Percentiles rank a stretch among this genome's conserved stretches.
These are phyloP conservation scores for Apoderus coryli DNA, from an alignment of 2,888 invertebrate species.

Conservation along the genomic window DNA sequence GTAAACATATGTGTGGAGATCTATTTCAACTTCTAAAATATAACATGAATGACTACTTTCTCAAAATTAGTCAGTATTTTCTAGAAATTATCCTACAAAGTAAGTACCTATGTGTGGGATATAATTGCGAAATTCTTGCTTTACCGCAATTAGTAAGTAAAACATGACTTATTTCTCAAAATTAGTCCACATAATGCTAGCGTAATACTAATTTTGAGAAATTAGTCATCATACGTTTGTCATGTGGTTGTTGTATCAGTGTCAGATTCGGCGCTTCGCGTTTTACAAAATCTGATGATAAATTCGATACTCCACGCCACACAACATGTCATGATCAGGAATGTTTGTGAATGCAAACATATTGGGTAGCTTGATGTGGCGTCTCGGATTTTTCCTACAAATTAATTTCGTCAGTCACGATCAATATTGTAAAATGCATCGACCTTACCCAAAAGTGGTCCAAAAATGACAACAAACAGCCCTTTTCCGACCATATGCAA, in stretches of 20 bases:
- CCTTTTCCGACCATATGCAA: slow-evolving; percentile 66
- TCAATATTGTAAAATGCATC: not conserved
- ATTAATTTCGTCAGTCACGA: slow-evolving; percentile 8
- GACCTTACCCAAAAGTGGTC: slow-evolving; percentile 52
- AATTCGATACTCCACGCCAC: slow-evolving; percentile 57
- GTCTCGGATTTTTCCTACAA: slow-evolving; percentile 55
- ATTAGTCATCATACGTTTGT: slow-evolving; percentile 21
- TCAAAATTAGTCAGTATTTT: too few relatives aligned
- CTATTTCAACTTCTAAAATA: too few relatives aligned
- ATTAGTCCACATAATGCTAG: not conserved
- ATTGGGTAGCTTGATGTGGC: slow-evolving; percentile 49
- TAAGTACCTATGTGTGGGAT: too few relatives aligned
- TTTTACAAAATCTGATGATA: slow-evolving; percentile 25
- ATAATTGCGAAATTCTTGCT: too few relatives aligned
- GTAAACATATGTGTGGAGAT: too few relatives aligned
- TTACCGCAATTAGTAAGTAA: too few relatives aligned
- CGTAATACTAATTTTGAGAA: too few relatives aligned
- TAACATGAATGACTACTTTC: too few relatives aligned
- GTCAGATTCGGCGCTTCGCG: slow-evolving; percentile 28
- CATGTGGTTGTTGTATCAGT: slow-evolving; percentile 26
- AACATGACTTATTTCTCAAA: slow-evolving; percentile 1
- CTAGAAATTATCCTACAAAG: too few relatives aligned
- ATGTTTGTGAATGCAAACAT: slow-evolving; percentile 58
- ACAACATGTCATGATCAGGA: slow-evolving; percentile 51
- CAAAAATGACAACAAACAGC: slow-evolving; percentile 50